These are phyloP conservation scores for Rhamphomyia laevipes DNA, from an alignment of 2,888 invertebrate genomes.

Conservation along the genomic window DNA sequence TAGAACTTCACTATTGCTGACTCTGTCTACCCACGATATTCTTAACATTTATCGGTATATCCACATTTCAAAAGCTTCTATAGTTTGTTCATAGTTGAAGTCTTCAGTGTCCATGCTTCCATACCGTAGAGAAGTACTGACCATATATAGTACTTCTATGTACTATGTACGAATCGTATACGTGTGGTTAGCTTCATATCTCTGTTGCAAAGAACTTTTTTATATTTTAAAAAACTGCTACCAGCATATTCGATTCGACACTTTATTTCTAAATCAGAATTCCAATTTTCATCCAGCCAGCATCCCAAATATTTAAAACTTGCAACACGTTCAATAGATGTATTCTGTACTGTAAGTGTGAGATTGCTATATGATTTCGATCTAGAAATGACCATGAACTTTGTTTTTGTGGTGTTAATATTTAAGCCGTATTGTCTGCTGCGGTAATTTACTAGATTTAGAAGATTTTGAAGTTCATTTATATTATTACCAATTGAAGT, in stretches of 20 bases:
- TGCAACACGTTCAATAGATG: no score
- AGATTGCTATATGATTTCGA: no score
- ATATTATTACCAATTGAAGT: not conserved
- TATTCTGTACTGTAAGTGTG: no score
- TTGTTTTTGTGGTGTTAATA: not conserved
- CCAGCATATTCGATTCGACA: no score
- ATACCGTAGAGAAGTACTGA: not conserved
- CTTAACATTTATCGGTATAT: not conserved
- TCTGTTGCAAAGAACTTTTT: not conserved
- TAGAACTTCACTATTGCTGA: not conserved
- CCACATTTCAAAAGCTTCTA: slow-evolving; percentile 1
- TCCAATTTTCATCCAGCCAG: no score
- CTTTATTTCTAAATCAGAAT: no score
- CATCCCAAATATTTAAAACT: no score
- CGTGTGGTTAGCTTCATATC: not conserved
- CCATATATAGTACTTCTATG: not conserved
- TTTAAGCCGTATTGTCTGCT: not conserved
- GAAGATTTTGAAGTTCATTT: not conserved
- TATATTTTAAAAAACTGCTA: not conserved
- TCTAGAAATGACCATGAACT: no score
- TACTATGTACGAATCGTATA: not conserved
- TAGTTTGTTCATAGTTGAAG: not conserved
- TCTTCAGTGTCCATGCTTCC: not conserved
- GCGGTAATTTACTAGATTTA: not conserved
- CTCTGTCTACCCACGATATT: not conserved